phyloP scores from a whole-genome alignment of 2,797 vertebrate genomes.

The Glossophaga mutica region DNA sequence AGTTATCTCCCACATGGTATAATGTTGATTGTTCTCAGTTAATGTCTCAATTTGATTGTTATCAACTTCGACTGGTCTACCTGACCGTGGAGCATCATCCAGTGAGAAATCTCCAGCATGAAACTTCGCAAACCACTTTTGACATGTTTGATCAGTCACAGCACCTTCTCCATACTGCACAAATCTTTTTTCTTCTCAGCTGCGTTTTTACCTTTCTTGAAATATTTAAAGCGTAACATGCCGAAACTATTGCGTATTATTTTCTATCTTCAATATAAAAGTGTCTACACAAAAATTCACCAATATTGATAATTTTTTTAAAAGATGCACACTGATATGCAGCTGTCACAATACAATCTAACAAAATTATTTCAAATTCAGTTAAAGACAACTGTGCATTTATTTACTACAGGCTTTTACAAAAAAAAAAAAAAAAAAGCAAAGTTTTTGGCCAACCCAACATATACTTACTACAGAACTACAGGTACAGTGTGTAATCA shows the following conservation, averaged over 20 bases:
- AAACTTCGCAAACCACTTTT: not conserved
- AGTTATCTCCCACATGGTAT: not conserved
- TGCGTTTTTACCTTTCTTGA: not conserved
- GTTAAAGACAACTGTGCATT: not conserved
- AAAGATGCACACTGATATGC: not conserved
- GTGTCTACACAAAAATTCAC: not conserved
- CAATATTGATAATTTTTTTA: not conserved
- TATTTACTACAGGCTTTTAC: not conserved
- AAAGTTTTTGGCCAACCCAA: not conserved
- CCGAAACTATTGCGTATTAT: not conserved
- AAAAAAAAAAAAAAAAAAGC: not conserved
- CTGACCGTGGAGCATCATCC: not conserved
- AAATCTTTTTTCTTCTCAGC: not conserved
- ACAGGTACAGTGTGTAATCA: not conserved
- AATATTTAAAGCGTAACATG: not conserved
- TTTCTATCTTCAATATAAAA: not conserved
- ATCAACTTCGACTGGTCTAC: not conserved
- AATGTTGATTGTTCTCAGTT: not conserved
- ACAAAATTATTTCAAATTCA: not conserved
- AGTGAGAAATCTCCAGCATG: not conserved
- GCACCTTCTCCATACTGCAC: not conserved
- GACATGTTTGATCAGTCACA: not conserved
- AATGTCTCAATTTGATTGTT: not conserved
- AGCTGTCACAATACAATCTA: not conserved
- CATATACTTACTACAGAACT: not conserved